Percentiles rank a stretch among this genome's conserved stretches.
Conservation (phyloP, 2,888 invertebrate genomes). For the Onthophagus sagittarius region DNA sequence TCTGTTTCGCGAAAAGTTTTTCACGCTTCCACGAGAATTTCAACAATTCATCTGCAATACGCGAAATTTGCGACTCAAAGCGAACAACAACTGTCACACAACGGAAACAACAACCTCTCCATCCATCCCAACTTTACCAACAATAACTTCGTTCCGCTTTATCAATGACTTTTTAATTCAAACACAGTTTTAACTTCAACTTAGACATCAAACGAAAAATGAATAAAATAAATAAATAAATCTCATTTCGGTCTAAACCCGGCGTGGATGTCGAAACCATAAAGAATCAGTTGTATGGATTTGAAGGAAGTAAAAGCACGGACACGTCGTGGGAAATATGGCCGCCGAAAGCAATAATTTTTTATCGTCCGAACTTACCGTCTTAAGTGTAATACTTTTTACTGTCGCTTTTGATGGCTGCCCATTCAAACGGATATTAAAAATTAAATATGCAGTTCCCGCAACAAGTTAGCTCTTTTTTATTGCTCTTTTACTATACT, state of each 20-base stretch:
- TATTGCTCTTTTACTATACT: not conserved
- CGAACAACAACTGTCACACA: not conserved
- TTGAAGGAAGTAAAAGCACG: not conserved
- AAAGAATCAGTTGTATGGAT: conserved; percentile 11
- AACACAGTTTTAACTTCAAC: not conserved
- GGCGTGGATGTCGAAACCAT: not conserved
- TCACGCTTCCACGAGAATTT: not conserved
- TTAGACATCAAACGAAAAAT: not conserved
- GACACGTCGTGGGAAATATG: conserved; percentile 9
- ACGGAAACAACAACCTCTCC: not conserved
- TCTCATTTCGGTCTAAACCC: not conserved
- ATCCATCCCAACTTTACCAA: not conserved
- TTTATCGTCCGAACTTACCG: conserved; percentile 11
- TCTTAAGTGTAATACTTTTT: conserved; percentile 9
- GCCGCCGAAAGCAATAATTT: conserved; percentile 11
- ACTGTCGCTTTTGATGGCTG: conserved; percentile 3
- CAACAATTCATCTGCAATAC: not conserved
- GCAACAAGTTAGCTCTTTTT: not conserved
- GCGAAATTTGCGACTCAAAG: not conserved
- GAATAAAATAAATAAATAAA: not conserved
- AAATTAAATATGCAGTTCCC: conserved; percentile 8
- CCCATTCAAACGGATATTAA: conserved; percentile 3
- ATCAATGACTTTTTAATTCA: not conserved
- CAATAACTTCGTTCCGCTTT: not conserved
- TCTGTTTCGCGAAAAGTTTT: not conserved